Percentiles rank a stretch among this genome's conserved stretches.
These are phyloP conservation scores for Sceliomorpha sp. DNA, from an alignment of 2,888 invertebrate species.

Conservation along the genomic window DNA sequence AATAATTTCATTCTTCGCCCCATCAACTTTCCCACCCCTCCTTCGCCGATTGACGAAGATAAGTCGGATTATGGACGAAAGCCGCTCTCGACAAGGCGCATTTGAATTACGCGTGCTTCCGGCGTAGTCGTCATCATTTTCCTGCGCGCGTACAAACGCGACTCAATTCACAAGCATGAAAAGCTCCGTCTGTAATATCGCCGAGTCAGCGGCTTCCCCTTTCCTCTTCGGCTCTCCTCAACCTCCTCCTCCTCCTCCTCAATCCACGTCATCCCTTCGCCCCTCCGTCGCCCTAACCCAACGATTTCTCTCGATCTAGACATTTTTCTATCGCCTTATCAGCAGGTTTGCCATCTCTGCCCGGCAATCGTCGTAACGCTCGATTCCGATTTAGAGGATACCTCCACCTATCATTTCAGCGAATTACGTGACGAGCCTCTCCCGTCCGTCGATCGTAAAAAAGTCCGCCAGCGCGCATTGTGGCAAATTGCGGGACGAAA, in stretches of 20 bases:
- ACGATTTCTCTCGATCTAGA: slow-evolving; percentile 40
- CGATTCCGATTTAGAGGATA: slow-evolving; percentile 29
- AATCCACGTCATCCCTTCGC: too few species aligned
- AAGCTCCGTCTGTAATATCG: slow-evolving; percentile 42
- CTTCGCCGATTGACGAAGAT: slow-evolving; percentile 20
- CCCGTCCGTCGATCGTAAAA: slow-evolving; percentile 2
- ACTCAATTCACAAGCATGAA: slow-evolving; percentile 39
- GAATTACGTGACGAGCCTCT: slow-evolving; percentile 17
- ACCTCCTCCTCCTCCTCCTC: too few species aligned
- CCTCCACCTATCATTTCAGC: not conserved
- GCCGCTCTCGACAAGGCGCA: slow-evolving; percentile 32
- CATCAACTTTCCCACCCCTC: too few species aligned
- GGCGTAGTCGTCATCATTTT: slow-evolving; percentile 43
- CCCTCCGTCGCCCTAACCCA: too few species aligned
- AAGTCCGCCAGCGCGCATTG: not conserved
- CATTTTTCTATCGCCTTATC: slow-evolving; percentile 53
- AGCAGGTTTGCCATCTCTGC: slow-evolving; percentile 41
- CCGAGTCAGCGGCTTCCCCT: slow-evolving; percentile 32
- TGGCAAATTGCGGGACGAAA: not conserved
- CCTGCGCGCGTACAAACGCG: slow-evolving; percentile 40
- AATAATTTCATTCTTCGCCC: slow-evolving; percentile 25
- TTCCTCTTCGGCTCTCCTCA: too few species aligned
- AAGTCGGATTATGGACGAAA: slow-evolving; percentile 27
- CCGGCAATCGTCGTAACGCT: slow-evolving; percentile 30
- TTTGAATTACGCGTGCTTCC: slow-evolving; percentile 42